phyloP scores from a whole-genome alignment of 92 coral and sea anemone species.

The Scolanthus callimorphus region DNA sequence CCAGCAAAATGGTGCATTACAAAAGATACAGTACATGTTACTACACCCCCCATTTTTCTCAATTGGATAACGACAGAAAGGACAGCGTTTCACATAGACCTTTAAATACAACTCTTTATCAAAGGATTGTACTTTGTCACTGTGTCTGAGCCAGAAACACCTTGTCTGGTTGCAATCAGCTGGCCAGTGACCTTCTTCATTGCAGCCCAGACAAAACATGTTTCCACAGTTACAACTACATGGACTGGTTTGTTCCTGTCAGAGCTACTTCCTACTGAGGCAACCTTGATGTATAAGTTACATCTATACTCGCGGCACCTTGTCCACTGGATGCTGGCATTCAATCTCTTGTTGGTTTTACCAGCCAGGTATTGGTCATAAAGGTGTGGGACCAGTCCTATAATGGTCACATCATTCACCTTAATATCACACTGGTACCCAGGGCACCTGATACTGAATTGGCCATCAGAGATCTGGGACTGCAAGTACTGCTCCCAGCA shows the following conservation, averaged over 20 bases:
- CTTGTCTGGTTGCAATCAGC: slow-evolving; percentile 63
- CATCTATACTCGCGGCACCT: slow-evolving; percentile 62
- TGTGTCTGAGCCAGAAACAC: slow-evolving; percentile 2
- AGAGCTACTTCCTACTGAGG: background rate
- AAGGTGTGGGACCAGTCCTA: slow-evolving; percentile 43
- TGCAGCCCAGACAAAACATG: slow-evolving; percentile 69
- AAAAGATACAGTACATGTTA: slow-evolving; percentile 62
- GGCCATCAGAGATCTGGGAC: slow-evolving; percentile 47
- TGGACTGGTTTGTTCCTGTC: slow-evolving; percentile 30
- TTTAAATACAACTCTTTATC: slow-evolving; percentile 13
- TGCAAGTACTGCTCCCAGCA: slow-evolving; percentile 66
- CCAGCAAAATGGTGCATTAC: slow-evolving; percentile 69
- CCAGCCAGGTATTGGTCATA: slow-evolving; percentile 12
- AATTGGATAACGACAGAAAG: slow-evolving; percentile 71
- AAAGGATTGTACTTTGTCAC: slow-evolving; percentile 23
- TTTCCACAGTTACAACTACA: slow-evolving; percentile 61
- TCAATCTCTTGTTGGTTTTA: slow-evolving; percentile 20
- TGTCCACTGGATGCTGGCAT: slow-evolving; percentile 39
- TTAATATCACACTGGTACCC: slow-evolving; percentile 38
- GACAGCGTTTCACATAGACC: slow-evolving; percentile 72
- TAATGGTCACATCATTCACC: slow-evolving; percentile 51
- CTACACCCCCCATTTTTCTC: slow-evolving; percentile 65
- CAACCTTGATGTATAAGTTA: slow-evolving; percentile 21
- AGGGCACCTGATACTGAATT: slow-evolving; percentile 50
- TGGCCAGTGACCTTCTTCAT: slow-evolving; percentile 79